These are phyloP conservation scores for Myrmophylax atrothorax DNA, from an alignment of 2,113 vertebrate species.

Conservation along the genomic window DNA sequence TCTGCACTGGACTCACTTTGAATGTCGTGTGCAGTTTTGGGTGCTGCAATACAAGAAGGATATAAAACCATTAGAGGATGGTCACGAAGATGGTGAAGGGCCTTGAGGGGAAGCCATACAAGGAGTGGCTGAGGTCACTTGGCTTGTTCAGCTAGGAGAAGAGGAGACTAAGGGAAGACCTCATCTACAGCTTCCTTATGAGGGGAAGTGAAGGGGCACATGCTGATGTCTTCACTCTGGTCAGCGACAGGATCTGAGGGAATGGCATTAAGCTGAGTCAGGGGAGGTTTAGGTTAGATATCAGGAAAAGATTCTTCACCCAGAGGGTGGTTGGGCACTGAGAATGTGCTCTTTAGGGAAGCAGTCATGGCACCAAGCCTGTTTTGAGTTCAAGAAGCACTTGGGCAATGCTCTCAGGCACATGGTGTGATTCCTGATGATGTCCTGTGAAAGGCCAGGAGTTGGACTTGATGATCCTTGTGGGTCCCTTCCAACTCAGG, in stretches of 20 bases:
- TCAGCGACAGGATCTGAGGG: accelerated
- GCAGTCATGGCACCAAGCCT: not conserved
- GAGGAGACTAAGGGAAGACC: not conserved
- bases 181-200: not conserved
- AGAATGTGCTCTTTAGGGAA: not conserved
- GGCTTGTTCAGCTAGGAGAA: not conserved
- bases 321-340: not conserved
- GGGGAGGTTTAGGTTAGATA: not conserved
- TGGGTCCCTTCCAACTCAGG: not conserved
- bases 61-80: not conserved
- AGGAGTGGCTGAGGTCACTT: not conserved
- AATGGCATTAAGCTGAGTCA: not conserved
- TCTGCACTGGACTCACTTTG: not conserved
- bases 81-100: accelerated
- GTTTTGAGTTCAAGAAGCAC: accelerated
- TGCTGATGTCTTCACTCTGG: not conserved
- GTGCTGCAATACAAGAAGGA: accelerated
- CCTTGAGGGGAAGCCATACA: not conserved
- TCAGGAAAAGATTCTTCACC: not conserved
- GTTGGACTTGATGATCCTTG: not conserved
- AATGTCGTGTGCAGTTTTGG: not conserved
- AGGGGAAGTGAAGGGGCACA: not conserved
- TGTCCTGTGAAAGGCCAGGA: not conserved
- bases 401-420: not conserved
- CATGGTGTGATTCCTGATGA: not conserved